Evolutionary conservation across 2,113 vertebrate species (phyloP), one percentile per base, ranked within the genome.

Genomic region (Salvelinus fontinalis): DNA sequence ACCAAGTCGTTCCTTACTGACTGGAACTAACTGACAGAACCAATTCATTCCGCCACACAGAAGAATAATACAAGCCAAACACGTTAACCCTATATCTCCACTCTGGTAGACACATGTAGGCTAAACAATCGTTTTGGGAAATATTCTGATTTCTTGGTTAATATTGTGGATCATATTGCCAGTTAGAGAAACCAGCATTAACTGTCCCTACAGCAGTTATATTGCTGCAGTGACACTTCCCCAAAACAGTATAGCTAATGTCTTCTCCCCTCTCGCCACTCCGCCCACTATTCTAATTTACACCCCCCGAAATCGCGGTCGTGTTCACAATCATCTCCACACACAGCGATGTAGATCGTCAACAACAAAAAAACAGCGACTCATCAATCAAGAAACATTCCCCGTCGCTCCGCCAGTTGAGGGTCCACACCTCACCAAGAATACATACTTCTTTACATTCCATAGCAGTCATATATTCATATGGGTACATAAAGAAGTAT

Each of bases 371-470:
- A 76, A 82, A 88, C 79, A 89, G 67, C 81, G 16, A 54, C 5
- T 57, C 69, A 6, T 26, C 57, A 39, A 1, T 24, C 48, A 68
- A 73, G 34, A 71, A 8, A 65, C 26, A 80, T 22, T 14, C 57
- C 13, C 14, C 16, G 39, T 77, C 3, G 75, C 77, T 78, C 79
- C 85, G 67, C 72, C 81, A 84, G 81, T 81, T 84, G 94, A 92
- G 83, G 94, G 92, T 92, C 84, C 64, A 71, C 86, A 92, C 97
- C 97, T 95, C 89, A 89, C 96, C 95, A 95, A 95, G 96, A 98
- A 98, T 99, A 98, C 98, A 99, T 99, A 99, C 98, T 99, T 99
- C 98, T 99, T 99, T 99, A 99, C 98, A 99, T 99, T 99, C 98
- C 98, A 99, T 99, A 99, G 97, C 95, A 96, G 92, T 95, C 89